phyloP scores from a whole-genome alignment of 2,113 vertebrate species.

The Pleuronectes platessa region DNA sequence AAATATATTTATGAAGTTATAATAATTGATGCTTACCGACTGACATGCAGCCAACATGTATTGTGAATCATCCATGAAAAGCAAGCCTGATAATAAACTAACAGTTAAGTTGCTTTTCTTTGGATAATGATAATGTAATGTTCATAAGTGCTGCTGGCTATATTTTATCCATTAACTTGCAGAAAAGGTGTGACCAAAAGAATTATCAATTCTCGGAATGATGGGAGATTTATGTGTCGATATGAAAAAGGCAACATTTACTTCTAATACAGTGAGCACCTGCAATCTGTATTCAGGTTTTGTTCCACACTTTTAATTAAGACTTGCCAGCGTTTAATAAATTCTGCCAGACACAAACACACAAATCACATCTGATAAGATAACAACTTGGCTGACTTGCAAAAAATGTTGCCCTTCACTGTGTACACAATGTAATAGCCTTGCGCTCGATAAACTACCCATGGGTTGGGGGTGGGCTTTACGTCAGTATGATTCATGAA shows the following conservation, averaged over 20 bases:
- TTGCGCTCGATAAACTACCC: constrained; percentile 21
- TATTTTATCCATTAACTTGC: not conserved
- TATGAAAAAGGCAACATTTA: not conserved
- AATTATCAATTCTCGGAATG: not conserved
- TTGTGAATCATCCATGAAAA: not conserved
- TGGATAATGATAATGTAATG: not conserved
- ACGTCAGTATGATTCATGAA: constrained; percentile 46
- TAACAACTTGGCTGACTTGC: constrained; percentile 61
- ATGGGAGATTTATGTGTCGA: constrained; percentile 6
- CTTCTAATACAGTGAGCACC: constrained; percentile 6
- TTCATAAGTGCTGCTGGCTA: not conserved
- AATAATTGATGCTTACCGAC: too few species aligned
- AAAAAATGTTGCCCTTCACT: constrained; percentile 41
- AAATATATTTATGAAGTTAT: not conserved
- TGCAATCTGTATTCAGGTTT: constrained; percentile 54
- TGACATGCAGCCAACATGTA: not conserved
- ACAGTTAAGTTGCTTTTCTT: not conserved
- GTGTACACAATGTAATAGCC: constrained; percentile 47
- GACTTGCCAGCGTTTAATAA: constrained; percentile 57
- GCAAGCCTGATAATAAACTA: not conserved
- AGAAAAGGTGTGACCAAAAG: not conserved
- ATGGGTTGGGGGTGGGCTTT: not conserved
- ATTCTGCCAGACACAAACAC: constrained; percentile 50
- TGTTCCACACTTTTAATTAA: constrained; percentile 65
- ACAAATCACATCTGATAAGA: constrained; percentile 72